A percentile compares a stretch with the other conserved stretches of the same genome.
Conservation (phyloP, 2,888 invertebrate species). For the Tineola bisselliella region DNA sequence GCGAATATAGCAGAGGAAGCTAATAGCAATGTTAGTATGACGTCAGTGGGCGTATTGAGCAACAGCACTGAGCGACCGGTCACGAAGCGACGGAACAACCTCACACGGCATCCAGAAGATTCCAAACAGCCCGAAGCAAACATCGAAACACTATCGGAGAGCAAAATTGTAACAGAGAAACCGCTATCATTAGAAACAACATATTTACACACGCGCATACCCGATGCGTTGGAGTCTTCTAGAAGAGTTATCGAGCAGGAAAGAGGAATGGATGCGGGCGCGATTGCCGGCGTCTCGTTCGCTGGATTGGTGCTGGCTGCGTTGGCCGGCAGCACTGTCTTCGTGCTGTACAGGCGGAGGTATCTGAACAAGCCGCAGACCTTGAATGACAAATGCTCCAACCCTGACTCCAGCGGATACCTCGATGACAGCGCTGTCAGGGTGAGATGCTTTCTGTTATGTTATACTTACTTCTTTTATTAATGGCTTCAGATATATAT, state of each 20-base stretch:
- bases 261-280: slow-evolving; percentile 65
- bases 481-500: too few relatives aligned
- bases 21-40: too few relatives aligned
- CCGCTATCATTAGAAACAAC: slow-evolving; percentile 54
- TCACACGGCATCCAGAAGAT: slow-evolving; percentile 31
- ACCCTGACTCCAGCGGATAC: slow-evolving; percentile 87
- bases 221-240: slow-evolving; percentile 51
- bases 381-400: slow-evolving; percentile 82
- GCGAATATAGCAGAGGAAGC: not conserved
- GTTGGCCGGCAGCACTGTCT: slow-evolving; percentile 72
- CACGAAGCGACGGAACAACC: slow-evolving; percentile 36
- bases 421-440: slow-evolving; percentile 87
- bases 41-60: not conserved
- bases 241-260: slow-evolving; percentile 44
- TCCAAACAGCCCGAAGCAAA: slow-evolving; percentile 34
- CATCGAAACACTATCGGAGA: slow-evolving; percentile 40
- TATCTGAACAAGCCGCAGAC: slow-evolving; percentile 86
- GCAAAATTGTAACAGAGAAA: slow-evolving; percentile 54
- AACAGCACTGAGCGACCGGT: not conserved
- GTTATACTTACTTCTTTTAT: too few relatives aligned
- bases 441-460: slow-evolving; percentile 61
- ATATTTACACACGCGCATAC: slow-evolving; percentile 50
- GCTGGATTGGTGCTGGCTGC: slow-evolving; percentile 73
- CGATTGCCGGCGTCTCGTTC: slow-evolving; percentile 76
- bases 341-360: slow-evolving; percentile 75